Conservation (phyloP, 2,113 vertebrate genomes). For the Crotalus helleri region DNA sequence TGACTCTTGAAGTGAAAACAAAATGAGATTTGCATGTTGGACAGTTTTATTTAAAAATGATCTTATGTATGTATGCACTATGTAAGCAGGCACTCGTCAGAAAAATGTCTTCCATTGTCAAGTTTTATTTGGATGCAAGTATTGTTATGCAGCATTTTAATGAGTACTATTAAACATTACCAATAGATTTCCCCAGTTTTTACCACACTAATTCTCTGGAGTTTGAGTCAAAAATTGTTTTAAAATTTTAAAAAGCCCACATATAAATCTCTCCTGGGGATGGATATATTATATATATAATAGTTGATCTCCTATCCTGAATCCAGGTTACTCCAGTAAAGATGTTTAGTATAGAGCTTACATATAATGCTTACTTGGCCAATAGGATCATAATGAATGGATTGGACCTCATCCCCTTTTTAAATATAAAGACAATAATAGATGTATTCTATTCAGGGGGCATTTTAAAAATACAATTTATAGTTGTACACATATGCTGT, state of each 20-base stretch:
- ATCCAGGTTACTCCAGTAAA: background rate
- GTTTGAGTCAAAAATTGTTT: background rate
- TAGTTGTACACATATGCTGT: background rate
- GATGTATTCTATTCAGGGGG: background rate
- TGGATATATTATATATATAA: background rate
- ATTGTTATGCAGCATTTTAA: background rate
- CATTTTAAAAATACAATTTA: background rate
- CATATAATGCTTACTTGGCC: background rate
- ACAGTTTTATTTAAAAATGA: too few species aligned
- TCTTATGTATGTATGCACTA: too few species aligned
- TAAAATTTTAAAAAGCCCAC: background rate
- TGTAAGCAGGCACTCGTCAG: too few species aligned
- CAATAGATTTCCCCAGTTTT: background rate
- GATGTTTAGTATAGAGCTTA: background rate
- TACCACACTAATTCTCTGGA: background rate
- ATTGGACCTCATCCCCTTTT: background rate
- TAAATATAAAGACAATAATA: background rate
- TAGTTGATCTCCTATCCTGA: background rate
- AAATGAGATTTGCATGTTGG: background rate
- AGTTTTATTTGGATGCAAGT: too few species aligned
- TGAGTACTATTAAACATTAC: background rate
- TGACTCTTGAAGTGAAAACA: too few species aligned
- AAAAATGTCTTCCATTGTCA: too few species aligned
- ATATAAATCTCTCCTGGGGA: background rate
- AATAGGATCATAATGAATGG: background rate